Conservation (phyloP, 2,888 invertebrate genomes). For the Heteromurus nitidus region DNA sequence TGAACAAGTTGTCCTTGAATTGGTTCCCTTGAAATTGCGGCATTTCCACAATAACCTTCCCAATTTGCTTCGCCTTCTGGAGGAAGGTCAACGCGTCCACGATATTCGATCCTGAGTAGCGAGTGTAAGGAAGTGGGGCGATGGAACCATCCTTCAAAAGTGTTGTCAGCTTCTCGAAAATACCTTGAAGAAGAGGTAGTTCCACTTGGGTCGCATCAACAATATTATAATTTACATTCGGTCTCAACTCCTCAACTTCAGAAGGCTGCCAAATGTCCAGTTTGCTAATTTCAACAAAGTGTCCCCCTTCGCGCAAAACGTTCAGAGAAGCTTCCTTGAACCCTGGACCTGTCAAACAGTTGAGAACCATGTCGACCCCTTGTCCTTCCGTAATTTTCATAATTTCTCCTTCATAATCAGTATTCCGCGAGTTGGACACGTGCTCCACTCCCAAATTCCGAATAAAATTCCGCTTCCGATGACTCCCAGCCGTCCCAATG, state of each 20-base stretch:
- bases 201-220: constrained; percentile 16
- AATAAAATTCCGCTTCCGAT: constrained; percentile 29
- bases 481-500: constrained; percentile 41
- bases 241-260: constrained; percentile 5
- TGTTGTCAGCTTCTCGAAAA: background rate
- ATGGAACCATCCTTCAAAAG: background rate
- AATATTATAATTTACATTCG: constrained; percentile 40
- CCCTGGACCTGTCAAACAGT: constrained; percentile 41
- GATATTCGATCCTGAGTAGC: background rate
- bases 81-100: constrained; percentile 35
- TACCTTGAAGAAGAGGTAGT: background rate
- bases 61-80: constrained; percentile 43
- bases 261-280: constrained; percentile 38
- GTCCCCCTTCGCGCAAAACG: background rate
- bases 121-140: constrained; percentile 12
- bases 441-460: constrained; percentile 23
- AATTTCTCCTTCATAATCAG: background rate
- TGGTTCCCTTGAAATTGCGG: background rate
- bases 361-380: constrained; percentile 44
- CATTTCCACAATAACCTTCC: constrained; percentile 42
- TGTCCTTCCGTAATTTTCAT: background rate
- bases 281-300: constrained; percentile 51
- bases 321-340: constrained; percentile 47
- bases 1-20: constrained; percentile 10
- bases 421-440: constrained; percentile 28